A percentile compares a stretch with the other conserved stretches of the same genome.
phyloP scores from a whole-genome alignment of 2,113 vertebrate genomes.

The Mirounga angustirostris region DNA sequence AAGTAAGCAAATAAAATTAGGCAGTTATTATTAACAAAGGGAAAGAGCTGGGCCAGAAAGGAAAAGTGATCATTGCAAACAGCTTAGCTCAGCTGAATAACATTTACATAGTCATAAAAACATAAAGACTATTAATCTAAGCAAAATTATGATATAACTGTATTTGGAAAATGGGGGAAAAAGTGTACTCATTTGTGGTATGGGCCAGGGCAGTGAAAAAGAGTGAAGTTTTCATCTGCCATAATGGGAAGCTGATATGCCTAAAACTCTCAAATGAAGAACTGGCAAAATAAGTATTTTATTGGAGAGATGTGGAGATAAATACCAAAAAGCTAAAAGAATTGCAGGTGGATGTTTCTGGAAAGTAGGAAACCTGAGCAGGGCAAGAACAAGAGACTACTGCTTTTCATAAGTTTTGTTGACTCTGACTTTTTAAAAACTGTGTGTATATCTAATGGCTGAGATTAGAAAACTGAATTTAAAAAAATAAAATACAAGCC shows the following conservation, averaged over 20 bases:
- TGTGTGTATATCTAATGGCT: not conserved
- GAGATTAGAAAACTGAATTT: not conserved
- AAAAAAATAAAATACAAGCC: not conserved
- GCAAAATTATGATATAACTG: not conserved
- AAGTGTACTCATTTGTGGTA: not conserved
- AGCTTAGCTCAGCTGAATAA: not conserved
- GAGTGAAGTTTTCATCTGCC: not conserved
- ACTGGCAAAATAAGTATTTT: not conserved
- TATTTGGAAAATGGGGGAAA: not conserved
- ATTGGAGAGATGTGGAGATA: not conserved
- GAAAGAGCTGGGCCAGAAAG: not conserved
- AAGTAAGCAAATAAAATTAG: not conserved
- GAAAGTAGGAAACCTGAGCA: not conserved
- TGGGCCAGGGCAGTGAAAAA: not conserved
- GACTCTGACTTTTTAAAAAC: not conserved
- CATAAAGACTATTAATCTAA: not conserved
- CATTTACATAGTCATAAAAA: not conserved
- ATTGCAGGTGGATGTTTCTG: not conserved
- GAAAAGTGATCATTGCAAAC: not conserved
- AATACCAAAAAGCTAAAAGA: not conserved
- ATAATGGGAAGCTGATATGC: not conserved
- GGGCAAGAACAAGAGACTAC: not conserved
- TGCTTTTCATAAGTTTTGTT: not conserved
- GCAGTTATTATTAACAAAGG: not conserved
- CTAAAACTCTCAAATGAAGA: conserved; percentile 4